Conservation (phyloP, 2,888 invertebrate species). For the Camponotus fellah region DNA sequence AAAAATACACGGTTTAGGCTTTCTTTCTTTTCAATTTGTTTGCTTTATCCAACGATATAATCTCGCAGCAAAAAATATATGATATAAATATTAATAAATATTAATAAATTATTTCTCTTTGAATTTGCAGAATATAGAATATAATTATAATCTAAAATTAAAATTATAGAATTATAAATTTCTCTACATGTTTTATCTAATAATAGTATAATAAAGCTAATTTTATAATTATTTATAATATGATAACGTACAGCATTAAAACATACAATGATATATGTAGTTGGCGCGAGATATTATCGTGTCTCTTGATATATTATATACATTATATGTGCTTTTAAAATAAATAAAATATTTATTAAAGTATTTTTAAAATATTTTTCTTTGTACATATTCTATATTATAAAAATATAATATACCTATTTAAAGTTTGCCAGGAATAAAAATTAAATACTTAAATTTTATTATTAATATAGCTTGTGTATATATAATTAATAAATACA, state of each 20-base stretch:
- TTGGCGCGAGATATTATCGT: neutral
- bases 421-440: neutral
- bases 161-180: neutral
- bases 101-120: neutral
- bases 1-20: neutral
- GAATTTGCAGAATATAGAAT: neutral
- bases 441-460: neutral
- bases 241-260: neutral
- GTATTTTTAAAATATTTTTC: neutral
- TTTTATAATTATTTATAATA: neutral
- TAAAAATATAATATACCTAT: neutral
- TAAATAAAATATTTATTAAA: neutral
- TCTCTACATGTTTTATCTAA: neutral
- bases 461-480: neutral
- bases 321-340: neutral
- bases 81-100: neutral
- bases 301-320: no score
- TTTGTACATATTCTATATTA: neutral
- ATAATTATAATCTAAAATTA: neutral
- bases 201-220: neutral
- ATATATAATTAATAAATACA: neutral
- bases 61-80: neutral
- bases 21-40: neutral
- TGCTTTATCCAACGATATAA: neutral
- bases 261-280: no score